Conservation (phyloP, 2,888 invertebrate genomes). For the Prostheceraeus crozeri region DNA sequence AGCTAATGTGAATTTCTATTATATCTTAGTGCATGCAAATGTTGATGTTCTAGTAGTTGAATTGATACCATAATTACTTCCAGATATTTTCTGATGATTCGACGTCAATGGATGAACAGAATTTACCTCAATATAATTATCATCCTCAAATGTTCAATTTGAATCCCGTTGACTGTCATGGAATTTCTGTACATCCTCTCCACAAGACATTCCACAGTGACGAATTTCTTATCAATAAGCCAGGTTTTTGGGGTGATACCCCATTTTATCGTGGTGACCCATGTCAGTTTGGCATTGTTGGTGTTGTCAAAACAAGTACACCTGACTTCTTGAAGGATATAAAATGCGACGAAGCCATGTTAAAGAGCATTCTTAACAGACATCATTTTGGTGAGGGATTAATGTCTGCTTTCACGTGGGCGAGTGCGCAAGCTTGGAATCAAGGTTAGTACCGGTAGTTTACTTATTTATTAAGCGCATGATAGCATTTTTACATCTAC, state of each 20-base stretch:
- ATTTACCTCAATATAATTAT: constrained; percentile 49
- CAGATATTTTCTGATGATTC: no score
- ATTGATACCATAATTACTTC: no score
- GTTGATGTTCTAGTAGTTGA: no score
- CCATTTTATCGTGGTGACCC: constrained; percentile 61
- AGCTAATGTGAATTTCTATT: no score
- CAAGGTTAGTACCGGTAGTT: constrained; percentile 48
- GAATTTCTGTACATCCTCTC: constrained; percentile 39
- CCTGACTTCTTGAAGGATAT: background rate
- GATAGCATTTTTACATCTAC: background rate
- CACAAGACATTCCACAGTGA: background rate
- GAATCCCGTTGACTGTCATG: constrained; percentile 25
- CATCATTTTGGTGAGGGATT: constrained; percentile 62
- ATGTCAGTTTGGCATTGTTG: constrained; percentile 70
- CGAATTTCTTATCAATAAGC: constrained; percentile 29
- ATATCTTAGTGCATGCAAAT: no score
- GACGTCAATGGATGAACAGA: constrained; percentile 43
- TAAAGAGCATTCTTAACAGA: constrained; percentile 62
- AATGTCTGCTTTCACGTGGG: constrained; percentile 71
- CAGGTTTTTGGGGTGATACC: constrained; percentile 65
- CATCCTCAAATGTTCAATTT: constrained; percentile 64
- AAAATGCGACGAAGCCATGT: constrained; percentile 54
- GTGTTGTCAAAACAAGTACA: constrained; percentile 61
- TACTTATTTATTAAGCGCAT: no score
- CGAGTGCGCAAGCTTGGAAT: constrained; percentile 51